Evolutionary conservation across 2,888 invertebrate species (phyloP), one percentile per base, ranked within the genome.

Genomic region (Agriopis aurantiaria): DNA sequence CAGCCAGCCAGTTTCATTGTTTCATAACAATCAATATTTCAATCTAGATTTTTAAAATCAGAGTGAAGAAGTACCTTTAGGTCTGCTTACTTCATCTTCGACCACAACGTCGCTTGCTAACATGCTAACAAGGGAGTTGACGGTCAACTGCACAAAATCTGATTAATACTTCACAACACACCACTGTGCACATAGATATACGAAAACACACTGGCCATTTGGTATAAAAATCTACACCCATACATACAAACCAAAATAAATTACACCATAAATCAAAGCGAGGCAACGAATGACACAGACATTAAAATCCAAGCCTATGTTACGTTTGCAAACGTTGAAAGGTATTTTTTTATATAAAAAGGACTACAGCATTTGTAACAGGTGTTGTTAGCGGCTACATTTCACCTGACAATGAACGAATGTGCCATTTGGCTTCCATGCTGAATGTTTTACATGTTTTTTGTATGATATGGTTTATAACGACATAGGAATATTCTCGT

Each of bases 211-310:
- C 17, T 23, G 53, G 62, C 45, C 43, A 53, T 62, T 53, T 46
- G 9, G 11, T 43, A 12, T 33, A 53, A 62, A 62, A 62, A 62
- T 46, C 53, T 12, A 43, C 62, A 23, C 60, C 8, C 46, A n/a
- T 46, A 40, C 41, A 8, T 45, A 41, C 49, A 63, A n/a, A 53
- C 41, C 48, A 56, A 56, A 80, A 85, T 84, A 85, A 82, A 85
- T 85, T 82, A 82, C 76, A 78, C 80, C 82, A 83, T 86, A 82
- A 83, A 85, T 86, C 86, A 85, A 78, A 78, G 75, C 78, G 81
- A 75, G 77, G 78, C 78, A 77, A 80, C 79, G 79, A 82, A 79
- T 82, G 83, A 81, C 80, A 82, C 69, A 78, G 66, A 77, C 78
- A 78, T 79, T 79, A 62, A 70, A 65, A 69, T 79, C 77, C 78